A percentile compares a stretch with the other conserved stretches of the same genome.
Evolutionary conservation across 2,113 vertebrate genomes (phyloP).

Genomic region (Mixornis gularis): DNA sequence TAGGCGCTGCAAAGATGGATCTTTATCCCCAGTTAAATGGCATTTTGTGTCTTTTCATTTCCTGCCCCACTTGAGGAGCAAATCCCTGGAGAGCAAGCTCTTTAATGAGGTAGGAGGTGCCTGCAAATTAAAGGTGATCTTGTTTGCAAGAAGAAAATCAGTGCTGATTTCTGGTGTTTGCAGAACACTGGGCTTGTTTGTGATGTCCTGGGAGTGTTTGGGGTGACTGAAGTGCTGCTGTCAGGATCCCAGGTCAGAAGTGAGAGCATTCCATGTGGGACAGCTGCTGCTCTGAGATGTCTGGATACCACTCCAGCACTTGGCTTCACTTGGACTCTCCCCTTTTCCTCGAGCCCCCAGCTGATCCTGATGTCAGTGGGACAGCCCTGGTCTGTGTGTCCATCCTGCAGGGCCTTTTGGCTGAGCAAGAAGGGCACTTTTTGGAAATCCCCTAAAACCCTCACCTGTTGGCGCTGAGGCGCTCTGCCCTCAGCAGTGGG

Average conservation of each 20-base stretch:
- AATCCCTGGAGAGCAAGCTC: background rate
- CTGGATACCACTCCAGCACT: accelerated
- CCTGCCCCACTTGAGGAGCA: background rate
- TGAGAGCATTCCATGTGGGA: background rate
- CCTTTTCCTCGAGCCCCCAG: background rate
- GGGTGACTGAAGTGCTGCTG: background rate
- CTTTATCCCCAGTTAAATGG: background rate
- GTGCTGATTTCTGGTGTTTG: background rate
- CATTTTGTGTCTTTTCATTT: background rate
- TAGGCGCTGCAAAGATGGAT: background rate
- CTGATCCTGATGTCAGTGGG: background rate
- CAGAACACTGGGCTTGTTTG: background rate
- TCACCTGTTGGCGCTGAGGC: background rate
- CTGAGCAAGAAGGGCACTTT: background rate
- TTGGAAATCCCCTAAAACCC: background rate
- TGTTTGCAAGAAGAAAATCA: background rate
- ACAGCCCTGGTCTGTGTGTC: accelerated
- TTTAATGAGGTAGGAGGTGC: background rate
- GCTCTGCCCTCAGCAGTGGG: background rate
- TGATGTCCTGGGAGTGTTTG: background rate
- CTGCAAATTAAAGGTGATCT: background rate
- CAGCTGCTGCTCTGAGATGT: accelerated
- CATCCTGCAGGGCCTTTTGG: background rate
- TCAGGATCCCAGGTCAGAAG: background rate
- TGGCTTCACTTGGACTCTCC: background rate